Conservation (phyloP, 1,140 invertebrate species). For the Nymphalis io region DNA sequence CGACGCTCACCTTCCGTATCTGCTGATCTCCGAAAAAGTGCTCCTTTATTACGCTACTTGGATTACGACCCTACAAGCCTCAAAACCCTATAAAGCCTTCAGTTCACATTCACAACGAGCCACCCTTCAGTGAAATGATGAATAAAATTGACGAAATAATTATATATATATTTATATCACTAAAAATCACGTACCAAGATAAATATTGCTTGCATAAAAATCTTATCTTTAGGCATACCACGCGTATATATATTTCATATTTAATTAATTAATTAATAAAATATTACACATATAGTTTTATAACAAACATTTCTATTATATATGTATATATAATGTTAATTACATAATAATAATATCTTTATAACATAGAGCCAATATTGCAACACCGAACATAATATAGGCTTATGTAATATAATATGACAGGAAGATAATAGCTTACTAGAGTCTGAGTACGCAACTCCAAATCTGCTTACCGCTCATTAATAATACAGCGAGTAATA, state of each 20-base stretch:
- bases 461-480: constrained; percentile 21
- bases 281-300: too few relatives aligned
- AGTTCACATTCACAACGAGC: constrained; percentile 28
- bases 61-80: constrained; percentile 55
- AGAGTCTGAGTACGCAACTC: background rate
- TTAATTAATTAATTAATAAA: too few relatives aligned
- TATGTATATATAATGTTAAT: too few relatives aligned
- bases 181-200: background rate
- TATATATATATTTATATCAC: background rate
- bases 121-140: constrained; percentile 11
- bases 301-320: too few relatives aligned
- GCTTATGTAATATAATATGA: background rate
- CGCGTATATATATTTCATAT: too few relatives aligned
- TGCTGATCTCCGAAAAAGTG: constrained; percentile 70
- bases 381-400: background rate
- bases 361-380: background rate
- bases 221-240: too few relatives aligned
- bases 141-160: background rate
- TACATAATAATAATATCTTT: background rate
- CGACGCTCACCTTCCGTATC: constrained; percentile 74
- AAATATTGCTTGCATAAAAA: too few relatives aligned
- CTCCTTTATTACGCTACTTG: constrained; percentile 67
- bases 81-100: constrained; percentile 41
- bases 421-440: constrained; percentile 7
- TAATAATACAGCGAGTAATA: constrained; percentile 31